Base-by-base conservation (phyloP, 2,113 vertebrate species). In the Mormyrus iriodes region DNA sequence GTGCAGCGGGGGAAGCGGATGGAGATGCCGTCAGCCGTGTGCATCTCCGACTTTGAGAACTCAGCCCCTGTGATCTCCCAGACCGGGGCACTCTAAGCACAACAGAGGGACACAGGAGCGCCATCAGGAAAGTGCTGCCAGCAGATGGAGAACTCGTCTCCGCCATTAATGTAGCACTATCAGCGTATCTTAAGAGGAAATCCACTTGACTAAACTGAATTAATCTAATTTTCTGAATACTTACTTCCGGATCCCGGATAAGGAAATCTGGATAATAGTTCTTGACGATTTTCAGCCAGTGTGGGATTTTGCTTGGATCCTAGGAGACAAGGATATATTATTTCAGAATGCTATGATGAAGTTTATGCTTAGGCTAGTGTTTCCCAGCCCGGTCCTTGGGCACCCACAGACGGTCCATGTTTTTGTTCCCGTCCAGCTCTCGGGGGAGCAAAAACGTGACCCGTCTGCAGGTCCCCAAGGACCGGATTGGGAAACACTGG, bases 31-130 rank as follows among this genome's bases (percentile, higher is more conserved):
- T 99, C 97, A 0, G 98, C 98, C 0, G 98, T 99, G 94, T 99
- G 98, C 83, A 98, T 98, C 92, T 99, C 98, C 0, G 98, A 97
- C 91, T 95, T 97, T 9, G 98, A 99, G 92, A 99, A 99, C 92
- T 99, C 98, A 0, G 98, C 98, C 0, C 98, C 98, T 0, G 98
- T 99, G 91, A 99, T 99, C 94, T 99, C 98, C 98, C 98, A 99
- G 55, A 99, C 97, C 0, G 98, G 97, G 0, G 98, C 98, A 92
- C 94, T 95, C 98, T 99, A 92, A 87, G 35, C 44, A 76, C 8
- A 44, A 65, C 21, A 90, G 42, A 76, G 7, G 84, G 6, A 85
- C 3, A 55, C 88, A 89, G 35, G 5, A 39, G 2, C 76, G 10
- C 7, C n/a, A 27, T 76, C 69, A 88, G 88, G 48, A 0, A 12